Evolutionary conservation across 2,888 invertebrate species (phyloP).

Genomic region (Carabus problematicus): DNA sequence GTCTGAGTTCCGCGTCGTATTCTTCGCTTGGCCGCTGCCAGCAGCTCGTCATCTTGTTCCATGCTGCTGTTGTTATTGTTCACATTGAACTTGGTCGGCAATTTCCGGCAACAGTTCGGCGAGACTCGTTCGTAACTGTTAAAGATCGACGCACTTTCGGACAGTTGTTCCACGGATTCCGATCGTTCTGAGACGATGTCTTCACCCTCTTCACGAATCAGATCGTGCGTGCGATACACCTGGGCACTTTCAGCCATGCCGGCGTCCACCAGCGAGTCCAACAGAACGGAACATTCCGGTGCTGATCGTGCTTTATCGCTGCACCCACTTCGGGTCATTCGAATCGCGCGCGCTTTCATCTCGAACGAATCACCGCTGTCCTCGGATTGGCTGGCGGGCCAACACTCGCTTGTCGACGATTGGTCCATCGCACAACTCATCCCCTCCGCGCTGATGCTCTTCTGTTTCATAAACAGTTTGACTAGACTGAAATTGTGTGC

Average conservation of each 20-base stretch:
- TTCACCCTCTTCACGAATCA: constrained; percentile 65
- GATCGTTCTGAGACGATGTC: constrained; percentile 62
- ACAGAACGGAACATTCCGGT: constrained; percentile 48
- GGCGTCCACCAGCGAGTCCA: constrained; percentile 62
- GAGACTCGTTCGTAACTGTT: constrained; percentile 49
- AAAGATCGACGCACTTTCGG: constrained; percentile 56
- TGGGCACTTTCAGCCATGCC: constrained; percentile 55
- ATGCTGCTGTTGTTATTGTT: constrained; percentile 63
- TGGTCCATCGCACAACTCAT: constrained; percentile 76
- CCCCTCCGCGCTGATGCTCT: constrained; percentile 81
- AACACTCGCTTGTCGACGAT: constrained; percentile 75
- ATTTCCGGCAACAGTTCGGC: constrained; percentile 19
- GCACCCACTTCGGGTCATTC: constrained; percentile 46
- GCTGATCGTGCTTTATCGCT: constrained; percentile 17
- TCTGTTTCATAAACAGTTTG: constrained; percentile 88
- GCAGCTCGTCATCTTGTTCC: constrained; percentile 52
- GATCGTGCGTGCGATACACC: constrained; percentile 57
- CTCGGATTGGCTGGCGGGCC: constrained; percentile 72
- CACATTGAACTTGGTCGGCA: constrained; percentile 51
- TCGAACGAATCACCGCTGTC: constrained; percentile 68
- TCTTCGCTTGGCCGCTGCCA: constrained; percentile 40
- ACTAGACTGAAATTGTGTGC: constrained; percentile 82
- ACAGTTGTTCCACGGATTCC: constrained; percentile 61
- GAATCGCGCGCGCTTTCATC: constrained; percentile 52
- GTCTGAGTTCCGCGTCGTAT: constrained; percentile 49